A percentile compares a stretch with the other conserved stretches of the same genome.
Conservation (phyloP, 2,113 vertebrate species). For the Poeciliopsis occidentalis region DNA sequence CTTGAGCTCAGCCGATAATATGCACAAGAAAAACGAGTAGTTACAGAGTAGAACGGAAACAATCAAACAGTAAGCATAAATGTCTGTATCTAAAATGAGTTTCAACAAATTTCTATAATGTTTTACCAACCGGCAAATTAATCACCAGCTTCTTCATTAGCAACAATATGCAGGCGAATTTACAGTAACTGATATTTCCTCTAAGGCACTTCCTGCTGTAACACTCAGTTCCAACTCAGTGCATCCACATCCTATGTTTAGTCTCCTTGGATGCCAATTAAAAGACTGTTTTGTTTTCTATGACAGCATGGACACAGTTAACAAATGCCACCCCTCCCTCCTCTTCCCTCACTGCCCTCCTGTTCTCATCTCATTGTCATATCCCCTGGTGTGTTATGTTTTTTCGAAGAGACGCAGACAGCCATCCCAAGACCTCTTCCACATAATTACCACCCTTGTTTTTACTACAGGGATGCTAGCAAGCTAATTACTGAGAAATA, state of each 20-base stretch:
- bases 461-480: slow-evolving; percentile 67
- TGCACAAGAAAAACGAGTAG: background rate
- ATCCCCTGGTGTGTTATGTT: slow-evolving; percentile 70
- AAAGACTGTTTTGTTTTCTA: slow-evolving; percentile 47
- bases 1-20: background rate
- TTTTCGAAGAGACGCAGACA: slow-evolving; percentile 58
- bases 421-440: slow-evolving; percentile 65
- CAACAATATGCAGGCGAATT: slow-evolving; percentile 1
- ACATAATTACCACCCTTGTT: slow-evolving; percentile 76
- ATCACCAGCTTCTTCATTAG: background rate
- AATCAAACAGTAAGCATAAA: background rate
- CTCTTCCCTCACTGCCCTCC: slow-evolving; percentile 29
- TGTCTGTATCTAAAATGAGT: background rate
- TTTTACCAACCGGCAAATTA: background rate
- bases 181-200: background rate
- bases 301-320: slow-evolving; percentile 67
- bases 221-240: slow-evolving; percentile 42
- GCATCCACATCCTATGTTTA: slow-evolving; percentile 25
- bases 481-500: slow-evolving; percentile 79
- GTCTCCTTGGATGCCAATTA: slow-evolving; percentile 62
- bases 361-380: slow-evolving; percentile 58
- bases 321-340: slow-evolving; percentile 45
- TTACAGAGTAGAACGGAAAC: background rate
- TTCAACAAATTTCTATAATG: background rate
- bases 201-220: slow-evolving; percentile 26